These are phyloP conservation scores for Aptenodytes forsteri DNA, from an alignment of 2,113 vertebrate genomes.

Conservation along the genomic window DNA sequence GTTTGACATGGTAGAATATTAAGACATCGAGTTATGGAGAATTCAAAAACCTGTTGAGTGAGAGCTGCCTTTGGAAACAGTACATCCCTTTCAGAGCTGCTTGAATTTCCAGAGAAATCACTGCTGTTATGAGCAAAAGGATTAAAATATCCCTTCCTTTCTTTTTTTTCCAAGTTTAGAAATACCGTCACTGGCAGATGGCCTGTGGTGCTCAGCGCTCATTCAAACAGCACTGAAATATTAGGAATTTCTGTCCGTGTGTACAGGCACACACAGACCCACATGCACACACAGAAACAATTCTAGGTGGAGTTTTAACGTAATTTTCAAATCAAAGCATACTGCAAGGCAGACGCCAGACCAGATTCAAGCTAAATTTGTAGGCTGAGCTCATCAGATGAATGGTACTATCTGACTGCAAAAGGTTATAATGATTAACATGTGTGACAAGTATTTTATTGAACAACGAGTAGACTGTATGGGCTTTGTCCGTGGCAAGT, in stretches of 20 bases:
- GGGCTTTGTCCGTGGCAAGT: background rate
- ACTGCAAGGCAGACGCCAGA: constrained; percentile 33
- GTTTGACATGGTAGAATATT: background rate
- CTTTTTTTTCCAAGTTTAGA: background rate
- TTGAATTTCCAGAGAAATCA: constrained; percentile 7
- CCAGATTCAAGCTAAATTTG: constrained; percentile 41
- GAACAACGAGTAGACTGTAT: background rate
- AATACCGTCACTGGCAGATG: constrained; percentile 26
- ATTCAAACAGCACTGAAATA: background rate
- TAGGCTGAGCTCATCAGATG: constrained; percentile 41
- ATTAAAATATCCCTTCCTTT: constrained; percentile 29
- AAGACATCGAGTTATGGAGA: background rate
- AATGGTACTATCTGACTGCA: background rate
- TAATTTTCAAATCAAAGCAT: constrained; percentile 46
- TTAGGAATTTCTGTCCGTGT: background rate
- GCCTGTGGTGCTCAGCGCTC: background rate
- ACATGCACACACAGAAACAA: background rate
- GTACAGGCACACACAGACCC: background rate
- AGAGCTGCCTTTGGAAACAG: background rate
- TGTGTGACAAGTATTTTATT: background rate
- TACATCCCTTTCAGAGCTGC: background rate
- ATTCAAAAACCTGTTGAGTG: background rate
- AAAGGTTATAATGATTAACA: constrained; percentile 29
- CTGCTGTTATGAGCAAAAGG: background rate
- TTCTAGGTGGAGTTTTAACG: background rate